phyloP scores from a whole-genome alignment of 2,797 vertebrate species.

The Sebastiscus albofasciatus region DNA sequence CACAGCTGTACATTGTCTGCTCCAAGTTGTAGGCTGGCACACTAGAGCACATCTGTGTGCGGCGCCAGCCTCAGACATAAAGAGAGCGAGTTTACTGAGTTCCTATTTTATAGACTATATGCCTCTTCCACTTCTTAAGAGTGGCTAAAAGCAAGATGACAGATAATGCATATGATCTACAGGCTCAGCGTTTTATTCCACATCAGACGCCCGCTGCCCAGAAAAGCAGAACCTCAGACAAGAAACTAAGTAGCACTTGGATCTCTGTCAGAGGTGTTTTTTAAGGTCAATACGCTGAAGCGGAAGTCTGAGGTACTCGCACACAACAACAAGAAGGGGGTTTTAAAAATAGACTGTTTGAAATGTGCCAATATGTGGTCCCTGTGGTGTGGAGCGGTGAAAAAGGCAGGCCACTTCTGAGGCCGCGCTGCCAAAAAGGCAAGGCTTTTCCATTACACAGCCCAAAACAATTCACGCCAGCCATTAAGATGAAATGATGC shows the following conservation, averaged over 20 bases:
- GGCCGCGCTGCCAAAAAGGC: conserved; percentile 70
- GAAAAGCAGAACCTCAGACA: conserved; percentile 73
- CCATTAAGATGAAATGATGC: conserved; percentile 82
- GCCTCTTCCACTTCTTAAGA: conserved; percentile 50
- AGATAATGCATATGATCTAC: conserved; percentile 60
- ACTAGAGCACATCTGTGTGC: conserved; percentile 40
- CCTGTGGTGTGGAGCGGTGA: conserved; percentile 76
- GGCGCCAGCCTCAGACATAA: conserved; percentile 38
- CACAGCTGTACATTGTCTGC: background rate
- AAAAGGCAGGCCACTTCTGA: conserved; percentile 78
- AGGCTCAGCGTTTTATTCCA: conserved; percentile 61
- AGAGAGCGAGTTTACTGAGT: conserved; percentile 51
- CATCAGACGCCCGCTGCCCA: conserved; percentile 63
- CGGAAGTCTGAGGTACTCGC: conserved; percentile 80
- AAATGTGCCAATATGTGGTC: conserved; percentile 83
- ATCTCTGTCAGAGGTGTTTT: conserved; percentile 72
- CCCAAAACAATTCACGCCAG: conserved; percentile 81
- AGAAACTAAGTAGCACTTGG: conserved; percentile 70
- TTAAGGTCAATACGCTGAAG: conserved; percentile 75
- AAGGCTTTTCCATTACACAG: conserved; percentile 79
- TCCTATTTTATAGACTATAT: conserved; percentile 58
- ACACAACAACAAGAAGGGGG: conserved; percentile 76
- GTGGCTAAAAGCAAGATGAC: conserved; percentile 56
- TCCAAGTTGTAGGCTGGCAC: background rate
- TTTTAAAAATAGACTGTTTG: conserved; percentile 77